Evolutionary conservation across 2,888 invertebrate species (phyloP).

Genomic region (Oxytorus armatus): DNA sequence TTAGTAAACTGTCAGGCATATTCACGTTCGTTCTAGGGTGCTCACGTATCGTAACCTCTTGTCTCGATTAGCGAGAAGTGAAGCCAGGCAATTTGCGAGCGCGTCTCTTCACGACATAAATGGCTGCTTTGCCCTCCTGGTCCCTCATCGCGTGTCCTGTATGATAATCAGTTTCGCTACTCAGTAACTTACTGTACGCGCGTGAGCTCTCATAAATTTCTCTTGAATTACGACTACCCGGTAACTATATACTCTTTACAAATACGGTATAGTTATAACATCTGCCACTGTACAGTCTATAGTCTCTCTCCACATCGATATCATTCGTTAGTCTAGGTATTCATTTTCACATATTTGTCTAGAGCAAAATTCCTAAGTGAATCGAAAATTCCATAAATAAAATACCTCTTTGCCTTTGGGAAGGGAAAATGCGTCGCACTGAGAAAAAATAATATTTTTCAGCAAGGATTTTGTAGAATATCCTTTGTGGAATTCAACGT

Average conservation of each 20-base stretch:
- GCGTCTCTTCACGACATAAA: slow-evolving; percentile 50
- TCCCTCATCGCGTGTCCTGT: slow-evolving; percentile 51
- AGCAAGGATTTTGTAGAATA: background rate
- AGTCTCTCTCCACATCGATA: background rate
- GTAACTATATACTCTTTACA: slow-evolving; percentile 10
- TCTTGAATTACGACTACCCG: slow-evolving; percentile 26
- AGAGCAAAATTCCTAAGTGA: background rate
- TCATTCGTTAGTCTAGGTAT: background rate
- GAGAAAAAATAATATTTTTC: background rate
- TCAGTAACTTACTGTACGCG: slow-evolving; percentile 48
- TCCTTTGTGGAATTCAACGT: background rate
- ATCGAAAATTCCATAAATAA: slow-evolving; percentile 6
- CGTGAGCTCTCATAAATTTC: slow-evolving; percentile 39
- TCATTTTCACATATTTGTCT: background rate
- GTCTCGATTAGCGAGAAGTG: slow-evolving; percentile 13
- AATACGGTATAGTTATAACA: background rate
- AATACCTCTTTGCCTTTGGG: background rate
- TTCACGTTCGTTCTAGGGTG: slow-evolving; percentile 1
- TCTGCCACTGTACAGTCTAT: background rate
- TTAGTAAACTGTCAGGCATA: slow-evolving; percentile 9
- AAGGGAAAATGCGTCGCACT: background rate
- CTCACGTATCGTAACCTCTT: slow-evolving; percentile 3
- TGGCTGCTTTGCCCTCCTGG: slow-evolving; percentile 32
- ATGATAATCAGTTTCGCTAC: slow-evolving; percentile 51
- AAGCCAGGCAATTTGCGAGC: slow-evolving; percentile 32